Evolutionary conservation across 2,797 vertebrate genomes (phyloP).

Genomic region (Centropyge bicolor): DNA sequence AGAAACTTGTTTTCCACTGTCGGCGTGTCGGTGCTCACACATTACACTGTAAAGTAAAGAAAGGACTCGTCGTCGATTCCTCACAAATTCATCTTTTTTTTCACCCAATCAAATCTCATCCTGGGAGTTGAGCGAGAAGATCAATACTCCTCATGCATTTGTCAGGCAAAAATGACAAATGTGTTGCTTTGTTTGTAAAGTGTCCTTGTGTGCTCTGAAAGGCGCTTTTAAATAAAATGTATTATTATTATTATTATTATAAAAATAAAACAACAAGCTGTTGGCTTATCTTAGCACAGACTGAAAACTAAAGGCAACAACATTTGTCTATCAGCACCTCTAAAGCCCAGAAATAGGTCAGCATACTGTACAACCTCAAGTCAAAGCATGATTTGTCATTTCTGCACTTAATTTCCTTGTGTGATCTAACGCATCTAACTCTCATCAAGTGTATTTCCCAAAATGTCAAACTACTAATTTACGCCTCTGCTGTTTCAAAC

Average conservation of each 20-base stretch:
- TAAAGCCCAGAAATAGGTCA: not conserved
- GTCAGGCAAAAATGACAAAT: too few relatives aligned
- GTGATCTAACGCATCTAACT: not conserved
- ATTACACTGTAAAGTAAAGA: slow-evolving; percentile 3
- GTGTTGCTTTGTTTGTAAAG: too few relatives aligned
- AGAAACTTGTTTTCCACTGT: slow-evolving; percentile 49
- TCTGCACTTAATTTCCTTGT: too few relatives aligned
- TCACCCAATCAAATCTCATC: not conserved
- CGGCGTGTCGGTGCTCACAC: not conserved
- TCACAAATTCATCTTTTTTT: not conserved
- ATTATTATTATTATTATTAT: too few relatives aligned
- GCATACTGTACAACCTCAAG: not conserved
- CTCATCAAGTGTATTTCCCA: not conserved
- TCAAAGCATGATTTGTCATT: not conserved
- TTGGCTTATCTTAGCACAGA: not conserved
- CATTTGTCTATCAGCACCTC: not conserved
- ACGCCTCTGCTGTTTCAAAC: not conserved
- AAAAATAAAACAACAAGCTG: not conserved
- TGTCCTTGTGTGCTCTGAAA: too few relatives aligned
- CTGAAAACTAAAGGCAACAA: not conserved
- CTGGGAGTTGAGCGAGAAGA: not conserved
- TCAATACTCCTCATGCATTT: not conserved
- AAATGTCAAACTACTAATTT: not conserved
- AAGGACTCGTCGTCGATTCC: not conserved
- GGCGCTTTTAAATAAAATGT: too few relatives aligned